Evolutionary conservation across 2,113 vertebrate species (phyloP).

Genomic region (Calypte anna): DNA sequence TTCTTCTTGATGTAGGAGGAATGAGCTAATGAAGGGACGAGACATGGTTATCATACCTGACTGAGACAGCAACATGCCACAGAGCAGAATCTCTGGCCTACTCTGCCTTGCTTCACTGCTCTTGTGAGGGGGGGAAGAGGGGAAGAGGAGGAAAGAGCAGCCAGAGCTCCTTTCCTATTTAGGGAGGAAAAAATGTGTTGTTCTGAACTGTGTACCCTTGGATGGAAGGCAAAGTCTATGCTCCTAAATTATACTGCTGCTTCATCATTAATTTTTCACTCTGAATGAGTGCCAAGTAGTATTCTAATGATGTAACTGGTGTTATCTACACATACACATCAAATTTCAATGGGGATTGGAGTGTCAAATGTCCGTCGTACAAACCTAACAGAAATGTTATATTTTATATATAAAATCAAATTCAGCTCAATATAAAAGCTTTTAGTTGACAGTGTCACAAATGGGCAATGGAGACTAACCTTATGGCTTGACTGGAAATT

Average conservation of each 20-base stretch:
- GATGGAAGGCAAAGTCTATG: not conserved
- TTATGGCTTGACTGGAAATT: not conserved
- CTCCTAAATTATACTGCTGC: not conserved
- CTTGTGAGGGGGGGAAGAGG: not conserved
- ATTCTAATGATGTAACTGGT: not conserved
- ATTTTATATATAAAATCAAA: not conserved
- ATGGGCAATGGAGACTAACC: not conserved
- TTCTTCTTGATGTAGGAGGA: constrained; percentile 50
- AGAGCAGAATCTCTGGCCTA: not conserved
- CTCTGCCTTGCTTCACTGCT: not conserved
- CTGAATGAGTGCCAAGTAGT: not conserved
- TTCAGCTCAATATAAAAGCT: not conserved
- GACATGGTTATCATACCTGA: constrained; percentile 1
- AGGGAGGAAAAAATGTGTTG: not conserved
- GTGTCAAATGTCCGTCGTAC: not conserved
- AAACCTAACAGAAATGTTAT: not conserved
- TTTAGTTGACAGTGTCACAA: not conserved
- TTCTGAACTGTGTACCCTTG: not conserved
- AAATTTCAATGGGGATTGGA: not conserved
- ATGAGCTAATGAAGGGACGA: constrained; percentile 55
- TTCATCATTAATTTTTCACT: not conserved
- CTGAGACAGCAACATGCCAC: not conserved
- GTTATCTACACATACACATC: not conserved
- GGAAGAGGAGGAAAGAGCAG: not conserved
- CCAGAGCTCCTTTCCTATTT: not conserved